Conservation (phyloP, 2,797 vertebrate species). For the Podarcis siculus region DNA sequence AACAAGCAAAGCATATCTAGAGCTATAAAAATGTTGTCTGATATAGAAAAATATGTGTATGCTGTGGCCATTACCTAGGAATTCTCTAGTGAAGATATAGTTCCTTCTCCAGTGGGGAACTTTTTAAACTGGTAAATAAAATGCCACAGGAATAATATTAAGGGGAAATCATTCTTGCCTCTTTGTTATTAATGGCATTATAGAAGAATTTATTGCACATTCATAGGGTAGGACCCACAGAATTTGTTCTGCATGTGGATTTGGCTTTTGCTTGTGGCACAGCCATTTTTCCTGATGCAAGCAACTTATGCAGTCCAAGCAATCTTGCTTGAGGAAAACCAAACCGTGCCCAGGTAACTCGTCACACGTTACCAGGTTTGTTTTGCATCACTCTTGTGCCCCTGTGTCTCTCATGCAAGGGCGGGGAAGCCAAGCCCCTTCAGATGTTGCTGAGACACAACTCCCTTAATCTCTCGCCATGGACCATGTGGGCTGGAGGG, state of each 20-base stretch:
- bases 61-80: slow-evolving; percentile 70
- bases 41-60: slow-evolving; percentile 75
- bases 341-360: neutral
- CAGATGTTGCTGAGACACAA: too few relatives aligned
- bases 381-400: neutral
- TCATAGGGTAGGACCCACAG: neutral
- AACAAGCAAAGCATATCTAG: slow-evolving; percentile 73
- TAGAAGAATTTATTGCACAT: neutral
- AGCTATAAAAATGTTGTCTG: slow-evolving; percentile 74
- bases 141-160: slow-evolving; percentile 40
- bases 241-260: neutral
- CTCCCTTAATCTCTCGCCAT: too few relatives aligned
- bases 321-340: neutral
- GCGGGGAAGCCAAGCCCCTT: too few relatives aligned
- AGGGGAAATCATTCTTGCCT: slow-evolving; percentile 19
- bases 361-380: neutral
- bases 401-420: neutral
- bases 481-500: too few relatives aligned
- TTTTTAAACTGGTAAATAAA: slow-evolving; percentile 61
- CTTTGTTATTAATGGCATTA: slow-evolving; percentile 1
- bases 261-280: neutral
- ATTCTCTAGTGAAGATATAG: slow-evolving; percentile 64
- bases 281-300: neutral
- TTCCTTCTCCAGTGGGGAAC: slow-evolving; percentile 59
- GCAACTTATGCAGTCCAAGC: neutral